A percentile compares a stretch with the other conserved stretches of the same genome.
phyloP scores from a whole-genome alignment of 1,140 invertebrate genomes.

The Philaenus spumarius region DNA sequence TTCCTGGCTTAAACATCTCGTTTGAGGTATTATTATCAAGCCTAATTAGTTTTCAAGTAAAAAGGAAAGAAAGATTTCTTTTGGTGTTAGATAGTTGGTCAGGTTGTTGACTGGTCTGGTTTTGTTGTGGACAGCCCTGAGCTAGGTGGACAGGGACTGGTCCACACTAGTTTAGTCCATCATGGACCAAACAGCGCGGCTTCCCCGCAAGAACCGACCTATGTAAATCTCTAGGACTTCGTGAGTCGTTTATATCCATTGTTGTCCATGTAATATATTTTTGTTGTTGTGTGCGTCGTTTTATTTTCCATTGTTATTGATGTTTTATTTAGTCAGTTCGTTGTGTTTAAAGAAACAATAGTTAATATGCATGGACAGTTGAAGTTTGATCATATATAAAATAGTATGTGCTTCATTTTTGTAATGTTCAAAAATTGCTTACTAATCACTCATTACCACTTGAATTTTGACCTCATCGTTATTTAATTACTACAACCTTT shows the following conservation, averaged over 20 bases:
- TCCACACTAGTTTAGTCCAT: constrained; percentile 31
- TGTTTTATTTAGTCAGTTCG: constrained; percentile 2
- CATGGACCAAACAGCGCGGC: constrained; percentile 55
- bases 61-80: not conserved
- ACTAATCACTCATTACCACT: too few relatives aligned
- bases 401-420: too few relatives aligned
- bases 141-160: constrained; percentile 22
- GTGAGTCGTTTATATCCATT: constrained; percentile 28
- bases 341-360: not conserved
- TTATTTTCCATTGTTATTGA: constrained; percentile 4
- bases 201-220: constrained; percentile 83
- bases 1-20: not conserved
- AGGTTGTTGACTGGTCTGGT: constrained; percentile 28
- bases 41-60: too few relatives aligned
- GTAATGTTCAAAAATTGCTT: too few relatives aligned
- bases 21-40: too few relatives aligned
- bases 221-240: constrained; percentile 78
- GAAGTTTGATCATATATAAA: too few relatives aligned
- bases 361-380: too few relatives aligned
- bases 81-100: not conserved
- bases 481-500: too few relatives aligned
- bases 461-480: too few relatives aligned
- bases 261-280: constrained; percentile 5
- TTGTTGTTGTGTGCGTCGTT: constrained; percentile 8
- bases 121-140: constrained; percentile 27